Conservation (phyloP, 2,797 vertebrate species). For the Cryptoblepharus egeriae region DNA sequence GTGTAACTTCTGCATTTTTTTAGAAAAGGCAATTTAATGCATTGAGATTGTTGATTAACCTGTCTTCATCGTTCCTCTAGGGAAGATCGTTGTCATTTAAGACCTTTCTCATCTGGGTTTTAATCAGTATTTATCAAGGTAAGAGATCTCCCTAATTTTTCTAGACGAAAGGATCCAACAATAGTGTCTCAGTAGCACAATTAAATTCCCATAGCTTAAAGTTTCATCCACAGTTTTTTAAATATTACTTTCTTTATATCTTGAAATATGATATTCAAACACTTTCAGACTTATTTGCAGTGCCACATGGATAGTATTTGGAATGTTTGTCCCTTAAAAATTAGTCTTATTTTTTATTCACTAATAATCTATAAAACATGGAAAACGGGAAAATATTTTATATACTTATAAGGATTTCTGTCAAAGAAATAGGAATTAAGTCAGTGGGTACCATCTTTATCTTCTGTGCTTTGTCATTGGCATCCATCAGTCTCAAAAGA, state of each 20-base stretch:
- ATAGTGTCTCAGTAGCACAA: conserved; percentile 59
- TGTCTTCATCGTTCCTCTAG: conserved; percentile 76
- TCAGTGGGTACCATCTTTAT: conserved; percentile 69
- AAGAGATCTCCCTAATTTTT: conserved; percentile 58
- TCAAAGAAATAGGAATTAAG: conserved; percentile 70
- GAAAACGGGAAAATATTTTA: conserved; percentile 67
- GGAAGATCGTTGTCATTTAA: conserved; percentile 97
- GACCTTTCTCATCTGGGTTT: conserved; percentile 97
- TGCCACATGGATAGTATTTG: conserved; percentile 65
- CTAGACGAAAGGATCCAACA: conserved; percentile 31
- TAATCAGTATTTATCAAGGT: conserved; percentile 99
- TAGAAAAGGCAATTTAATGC: conserved; percentile 2
- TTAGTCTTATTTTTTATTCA: conserved; percentile 79
- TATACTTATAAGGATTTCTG: conserved; percentile 56
- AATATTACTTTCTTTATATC: conserved; percentile 73
- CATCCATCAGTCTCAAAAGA: no score
- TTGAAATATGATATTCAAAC: conserved; percentile 74
- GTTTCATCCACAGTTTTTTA: conserved; percentile 65
- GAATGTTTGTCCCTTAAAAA: conserved; percentile 73
- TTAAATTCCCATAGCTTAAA: conserved; percentile 72
- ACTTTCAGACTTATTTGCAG: conserved; percentile 44
- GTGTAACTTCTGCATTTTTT: neutral
- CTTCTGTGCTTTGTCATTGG: no score
- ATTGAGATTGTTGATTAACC: conserved; percentile 15
- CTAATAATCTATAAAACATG: conserved; percentile 71